Conservation (phyloP, 1,140 invertebrate species). For the Nomia melanderi region DNA sequence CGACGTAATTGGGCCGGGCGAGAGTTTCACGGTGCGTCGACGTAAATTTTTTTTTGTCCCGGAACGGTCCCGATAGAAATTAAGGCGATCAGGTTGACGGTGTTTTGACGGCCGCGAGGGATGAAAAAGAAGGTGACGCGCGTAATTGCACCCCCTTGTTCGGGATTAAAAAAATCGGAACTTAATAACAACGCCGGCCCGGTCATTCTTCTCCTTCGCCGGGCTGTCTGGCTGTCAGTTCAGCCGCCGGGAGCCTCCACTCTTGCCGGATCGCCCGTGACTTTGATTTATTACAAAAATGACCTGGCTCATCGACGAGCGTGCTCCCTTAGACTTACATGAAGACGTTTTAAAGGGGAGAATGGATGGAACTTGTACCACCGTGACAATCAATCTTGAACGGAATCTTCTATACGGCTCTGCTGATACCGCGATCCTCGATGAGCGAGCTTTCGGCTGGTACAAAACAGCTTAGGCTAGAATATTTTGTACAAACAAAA, state of each 20-base stretch:
- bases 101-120: background rate
- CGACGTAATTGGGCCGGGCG: too few relatives aligned
- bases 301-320: conserved; percentile 36
- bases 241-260: background rate
- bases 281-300: conserved; percentile 58
- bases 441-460: background rate
- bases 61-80: background rate
- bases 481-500: too few relatives aligned
- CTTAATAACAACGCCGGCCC: conserved; percentile 41
- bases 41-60: background rate
- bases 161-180: conserved; percentile 40
- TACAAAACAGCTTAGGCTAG: too few relatives aligned
- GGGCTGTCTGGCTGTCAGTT: conserved; percentile 38
- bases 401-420: conserved; percentile 15
- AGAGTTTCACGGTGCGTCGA: too few relatives aligned
- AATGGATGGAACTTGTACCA: conserved; percentile 38
- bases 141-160: conserved; percentile 31
- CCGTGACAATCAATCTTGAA: conserved; percentile 39
- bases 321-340: conserved; percentile 43
- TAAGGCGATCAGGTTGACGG: background rate
- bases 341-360: conserved; percentile 41
- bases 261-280: conserved; percentile 39
- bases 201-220: conserved; percentile 32
- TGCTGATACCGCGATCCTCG: background rate
- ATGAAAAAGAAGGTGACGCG: background rate